Conservation (phyloP, 2,113 vertebrate species). For the Holacanthus passer region DNA sequence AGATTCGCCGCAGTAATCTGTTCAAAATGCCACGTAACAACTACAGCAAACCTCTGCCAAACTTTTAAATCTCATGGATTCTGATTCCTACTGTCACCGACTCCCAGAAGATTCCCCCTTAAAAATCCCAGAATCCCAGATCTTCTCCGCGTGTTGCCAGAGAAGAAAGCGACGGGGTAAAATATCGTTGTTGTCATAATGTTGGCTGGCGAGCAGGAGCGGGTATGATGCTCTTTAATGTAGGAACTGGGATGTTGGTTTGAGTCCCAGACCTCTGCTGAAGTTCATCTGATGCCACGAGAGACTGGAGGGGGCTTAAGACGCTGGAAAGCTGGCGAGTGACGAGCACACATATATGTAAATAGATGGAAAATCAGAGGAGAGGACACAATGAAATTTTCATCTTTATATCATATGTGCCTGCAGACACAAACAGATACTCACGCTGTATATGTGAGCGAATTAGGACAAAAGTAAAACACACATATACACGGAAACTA, state of each 20-base stretch:
- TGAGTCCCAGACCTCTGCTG: constrained; percentile 49
- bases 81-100: constrained; percentile 44
- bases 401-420: too few relatives aligned
- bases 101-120: background rate
- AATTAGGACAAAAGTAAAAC: background rate
- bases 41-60: constrained; percentile 12
- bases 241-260: constrained; percentile 49
- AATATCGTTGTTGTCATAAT: constrained; percentile 57
- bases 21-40: constrained; percentile 28
- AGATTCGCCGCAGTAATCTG: constrained; percentile 2
- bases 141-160: constrained; percentile 23
- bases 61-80: constrained; percentile 27
- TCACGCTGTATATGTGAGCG: too few relatives aligned
- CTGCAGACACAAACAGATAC: background rate
- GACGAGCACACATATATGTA: constrained; percentile 12
- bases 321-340: constrained; percentile 46
- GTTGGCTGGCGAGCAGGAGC: constrained; percentile 35
- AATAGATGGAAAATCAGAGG: constrained; percentile 28
- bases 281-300: constrained; percentile 49
- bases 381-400: background rate
- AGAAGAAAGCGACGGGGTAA: constrained; percentile 22
- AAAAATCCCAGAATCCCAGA: constrained; percentile 15
- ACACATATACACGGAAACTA: background rate
- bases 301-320: constrained; percentile 30
- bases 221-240: constrained; percentile 40